Percentiles rank a stretch among this genome's conserved stretches.
Evolutionary conservation across 1,140 invertebrate species (phyloP).

Genomic region (Drosophila arawakana): DNA sequence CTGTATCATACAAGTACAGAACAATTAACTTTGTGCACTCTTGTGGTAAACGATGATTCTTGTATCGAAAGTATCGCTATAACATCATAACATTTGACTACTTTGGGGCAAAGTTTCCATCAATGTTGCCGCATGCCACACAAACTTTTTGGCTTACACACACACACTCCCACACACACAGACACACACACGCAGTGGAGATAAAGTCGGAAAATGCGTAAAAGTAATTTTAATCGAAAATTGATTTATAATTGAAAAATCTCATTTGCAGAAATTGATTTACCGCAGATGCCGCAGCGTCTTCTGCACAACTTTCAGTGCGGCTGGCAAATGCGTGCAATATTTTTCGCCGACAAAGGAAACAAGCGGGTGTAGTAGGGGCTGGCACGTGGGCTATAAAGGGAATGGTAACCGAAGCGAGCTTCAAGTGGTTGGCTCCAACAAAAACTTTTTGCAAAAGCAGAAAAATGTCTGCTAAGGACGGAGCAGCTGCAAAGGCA

Average conservation of each 20-base stretch:
- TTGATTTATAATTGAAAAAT: slow-evolving; percentile 84
- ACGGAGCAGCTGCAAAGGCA: slow-evolving; percentile 60
- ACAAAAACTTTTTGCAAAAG: slow-evolving; percentile 70
- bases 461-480: slow-evolving; percentile 74
- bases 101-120: slow-evolving; percentile 3
- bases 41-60: slow-evolving; percentile 1
- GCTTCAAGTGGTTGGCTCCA: slow-evolving; percentile 77
- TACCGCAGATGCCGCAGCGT: slow-evolving; percentile 76
- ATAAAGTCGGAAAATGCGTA: slow-evolving; percentile 60
- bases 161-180: too few relatives aligned
- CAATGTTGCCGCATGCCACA: slow-evolving; percentile 18
- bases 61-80: slow-evolving; percentile 8
- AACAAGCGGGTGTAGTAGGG: not conserved
- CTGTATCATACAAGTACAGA: not conserved
- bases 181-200: slow-evolving; percentile 10
- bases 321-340: slow-evolving; percentile 68
- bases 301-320: slow-evolving; percentile 20
- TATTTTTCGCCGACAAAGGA: slow-evolving; percentile 65
- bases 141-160: slow-evolving; percentile 45
- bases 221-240: slow-evolving; percentile 84
- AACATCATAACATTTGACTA: slow-evolving; percentile 18
- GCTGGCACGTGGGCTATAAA: slow-evolving; percentile 10
- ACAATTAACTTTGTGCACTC: slow-evolving; percentile 4
- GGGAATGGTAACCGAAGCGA: slow-evolving; percentile 60
- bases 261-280: slow-evolving; percentile 84